These are phyloP conservation scores for Nanger granti DNA, from an alignment of 2,113 vertebrate genomes.

Conservation along the genomic window DNA sequence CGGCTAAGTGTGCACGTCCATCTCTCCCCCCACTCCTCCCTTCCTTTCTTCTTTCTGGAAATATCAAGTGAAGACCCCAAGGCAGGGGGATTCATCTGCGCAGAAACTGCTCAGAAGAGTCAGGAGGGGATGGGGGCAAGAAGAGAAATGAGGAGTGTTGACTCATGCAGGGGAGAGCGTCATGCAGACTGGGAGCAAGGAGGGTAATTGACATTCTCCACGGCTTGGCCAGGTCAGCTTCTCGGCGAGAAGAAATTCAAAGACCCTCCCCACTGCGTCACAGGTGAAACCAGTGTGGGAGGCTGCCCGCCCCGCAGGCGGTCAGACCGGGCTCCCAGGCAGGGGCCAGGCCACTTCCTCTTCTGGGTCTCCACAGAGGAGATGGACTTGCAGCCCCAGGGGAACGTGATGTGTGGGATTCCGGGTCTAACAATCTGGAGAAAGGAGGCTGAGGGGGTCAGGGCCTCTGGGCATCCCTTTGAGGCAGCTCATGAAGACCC, in stretches of 20 bases:
- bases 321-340: neutral
- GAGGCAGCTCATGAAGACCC: neutral
- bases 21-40: too few species aligned
- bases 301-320: neutral
- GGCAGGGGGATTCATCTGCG: neutral
- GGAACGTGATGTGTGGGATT: neutral
- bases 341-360: neutral
- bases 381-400: neutral
- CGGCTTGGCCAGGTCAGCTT: neutral
- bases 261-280: neutral
- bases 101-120: neutral
- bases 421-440: neutral
- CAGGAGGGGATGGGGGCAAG: neutral
- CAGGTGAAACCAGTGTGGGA: neutral
- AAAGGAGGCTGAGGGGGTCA: neutral
- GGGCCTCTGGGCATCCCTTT: neutral
- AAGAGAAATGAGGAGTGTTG: neutral
- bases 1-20: neutral
- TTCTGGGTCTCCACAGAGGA: neutral
- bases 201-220: neutral
- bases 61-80: neutral
- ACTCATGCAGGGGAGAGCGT: neutral
- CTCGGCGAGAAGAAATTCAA: rapidly evolving
- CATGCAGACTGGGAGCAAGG: neutral
- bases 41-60: neutral